Percentiles rank a stretch among this genome's conserved stretches.
These are phyloP conservation scores for Cervus canadensis DNA, from an alignment of 2,113 vertebrate genomes.

Conservation along the genomic window DNA sequence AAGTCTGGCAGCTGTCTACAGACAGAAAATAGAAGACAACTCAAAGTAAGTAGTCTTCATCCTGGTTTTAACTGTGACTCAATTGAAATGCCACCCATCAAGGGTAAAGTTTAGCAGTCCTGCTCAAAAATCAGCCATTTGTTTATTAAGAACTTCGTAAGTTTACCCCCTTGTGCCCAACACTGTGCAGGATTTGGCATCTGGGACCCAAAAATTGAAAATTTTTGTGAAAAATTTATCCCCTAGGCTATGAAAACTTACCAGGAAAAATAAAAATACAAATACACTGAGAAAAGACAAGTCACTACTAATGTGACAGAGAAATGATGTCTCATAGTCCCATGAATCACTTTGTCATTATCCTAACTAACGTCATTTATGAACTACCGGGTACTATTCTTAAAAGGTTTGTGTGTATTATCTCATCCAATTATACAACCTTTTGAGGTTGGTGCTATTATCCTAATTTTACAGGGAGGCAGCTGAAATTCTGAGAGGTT, in stretches of 20 bases:
- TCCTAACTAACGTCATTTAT: neutral
- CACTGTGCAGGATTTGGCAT: neutral
- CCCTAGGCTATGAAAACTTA: neutral
- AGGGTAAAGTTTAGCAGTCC: neutral
- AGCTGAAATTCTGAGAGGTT: neutral
- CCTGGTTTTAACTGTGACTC: neutral
- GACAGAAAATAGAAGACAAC: constrained; percentile 82
- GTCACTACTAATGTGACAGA: neutral
- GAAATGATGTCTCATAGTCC: neutral
- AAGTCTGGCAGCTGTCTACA: constrained; percentile 79
- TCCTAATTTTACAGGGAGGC: constrained; percentile 6
- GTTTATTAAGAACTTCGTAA: neutral
- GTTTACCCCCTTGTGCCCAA: neutral
- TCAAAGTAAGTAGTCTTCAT: constrained; percentile 81
- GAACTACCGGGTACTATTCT: neutral
- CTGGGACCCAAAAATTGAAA: neutral
- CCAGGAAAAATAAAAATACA: neutral
- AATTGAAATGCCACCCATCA: neutral
- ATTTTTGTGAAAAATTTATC: neutral
- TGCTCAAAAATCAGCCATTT: neutral
- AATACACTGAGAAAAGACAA: neutral
- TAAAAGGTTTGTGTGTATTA: neutral
- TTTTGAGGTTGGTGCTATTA: neutral
- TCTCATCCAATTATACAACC: neutral
- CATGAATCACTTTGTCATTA: neutral